Conservation (phyloP, 2,888 invertebrate species). For the Spilarctia lutea region DNA sequence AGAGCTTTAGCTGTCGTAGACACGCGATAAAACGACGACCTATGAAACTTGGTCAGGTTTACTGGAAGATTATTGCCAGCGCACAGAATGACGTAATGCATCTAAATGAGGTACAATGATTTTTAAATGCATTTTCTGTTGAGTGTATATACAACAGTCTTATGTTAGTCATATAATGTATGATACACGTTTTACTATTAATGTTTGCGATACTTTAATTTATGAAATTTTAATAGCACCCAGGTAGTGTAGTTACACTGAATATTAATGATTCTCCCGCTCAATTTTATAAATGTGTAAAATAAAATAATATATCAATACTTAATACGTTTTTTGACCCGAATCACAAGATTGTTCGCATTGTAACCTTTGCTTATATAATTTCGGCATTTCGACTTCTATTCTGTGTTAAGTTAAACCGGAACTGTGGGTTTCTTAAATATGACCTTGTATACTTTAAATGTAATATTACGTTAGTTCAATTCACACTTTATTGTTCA, state of each 20-base stretch:
- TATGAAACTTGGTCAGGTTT: conserved; percentile 59
- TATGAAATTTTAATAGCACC: background rate
- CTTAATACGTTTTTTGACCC: background rate
- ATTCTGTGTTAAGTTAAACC: background rate
- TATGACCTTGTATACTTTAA: background rate
- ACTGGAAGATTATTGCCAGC: conserved; percentile 70
- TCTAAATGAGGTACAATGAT: conserved; percentile 37
- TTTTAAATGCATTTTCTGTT: conserved; percentile 12
- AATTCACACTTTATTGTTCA: background rate
- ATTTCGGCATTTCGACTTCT: background rate
- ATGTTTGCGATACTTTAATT: background rate
- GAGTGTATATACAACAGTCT: background rate
- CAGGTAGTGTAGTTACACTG: background rate
- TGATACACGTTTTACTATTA: background rate
- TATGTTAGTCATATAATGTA: background rate
- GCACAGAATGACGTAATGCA: conserved; percentile 73
- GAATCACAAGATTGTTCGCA: background rate
- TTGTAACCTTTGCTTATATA: background rate
- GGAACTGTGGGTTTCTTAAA: background rate
- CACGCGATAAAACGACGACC: conserved; percentile 28
- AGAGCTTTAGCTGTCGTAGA: conserved; percentile 30
- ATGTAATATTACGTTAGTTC: background rate
- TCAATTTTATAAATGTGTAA: background rate
- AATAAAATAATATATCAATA: background rate
- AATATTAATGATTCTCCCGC: background rate